Evolutionary conservation across 2,113 vertebrate species (phyloP).

Genomic region (Pollimyrus isidori): DNA sequence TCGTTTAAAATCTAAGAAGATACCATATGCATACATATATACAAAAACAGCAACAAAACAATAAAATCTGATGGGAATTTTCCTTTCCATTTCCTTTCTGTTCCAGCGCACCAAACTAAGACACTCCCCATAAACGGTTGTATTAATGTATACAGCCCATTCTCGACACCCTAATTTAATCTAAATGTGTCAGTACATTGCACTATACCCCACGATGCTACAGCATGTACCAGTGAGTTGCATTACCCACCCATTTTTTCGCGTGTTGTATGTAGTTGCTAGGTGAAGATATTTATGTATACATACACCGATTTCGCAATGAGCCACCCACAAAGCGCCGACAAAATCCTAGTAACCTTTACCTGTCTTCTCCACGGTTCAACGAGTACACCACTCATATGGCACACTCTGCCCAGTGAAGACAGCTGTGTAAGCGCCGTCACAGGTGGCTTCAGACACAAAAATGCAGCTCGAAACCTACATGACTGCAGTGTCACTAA

Average conservation of each 20-base stretch:
- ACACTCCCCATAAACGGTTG: not conserved
- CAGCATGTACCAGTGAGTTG: not conserved
- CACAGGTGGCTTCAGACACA: slow-evolving; percentile 3
- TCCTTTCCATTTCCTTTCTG: not conserved
- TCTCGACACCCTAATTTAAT: not conserved
- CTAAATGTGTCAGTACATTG: not conserved
- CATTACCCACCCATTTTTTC: not conserved
- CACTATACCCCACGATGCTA: not conserved
- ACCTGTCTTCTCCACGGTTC: slow-evolving; percentile 4
- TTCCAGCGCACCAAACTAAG: not conserved
- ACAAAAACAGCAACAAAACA: not conserved
- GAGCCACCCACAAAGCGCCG: not conserved
- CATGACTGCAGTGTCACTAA: not conserved
- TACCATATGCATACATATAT: not conserved
- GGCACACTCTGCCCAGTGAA: not conserved
- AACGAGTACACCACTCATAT: not conserved
- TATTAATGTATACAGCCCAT: not conserved
- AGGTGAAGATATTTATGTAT: not conserved
- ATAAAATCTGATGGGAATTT: not conserved
- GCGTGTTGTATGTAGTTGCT: not conserved
- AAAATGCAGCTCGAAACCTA: not conserved
- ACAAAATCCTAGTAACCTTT: slow-evolving; percentile 1
- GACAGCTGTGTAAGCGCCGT: not conserved
- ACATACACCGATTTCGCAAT: not conserved
- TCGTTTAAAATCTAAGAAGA: not conserved